A percentile compares a stretch with the other conserved stretches of the same genome.
Evolutionary conservation across 2,113 vertebrate genomes (phyloP).

Genomic region (Engraulis encrasicolus): DNA sequence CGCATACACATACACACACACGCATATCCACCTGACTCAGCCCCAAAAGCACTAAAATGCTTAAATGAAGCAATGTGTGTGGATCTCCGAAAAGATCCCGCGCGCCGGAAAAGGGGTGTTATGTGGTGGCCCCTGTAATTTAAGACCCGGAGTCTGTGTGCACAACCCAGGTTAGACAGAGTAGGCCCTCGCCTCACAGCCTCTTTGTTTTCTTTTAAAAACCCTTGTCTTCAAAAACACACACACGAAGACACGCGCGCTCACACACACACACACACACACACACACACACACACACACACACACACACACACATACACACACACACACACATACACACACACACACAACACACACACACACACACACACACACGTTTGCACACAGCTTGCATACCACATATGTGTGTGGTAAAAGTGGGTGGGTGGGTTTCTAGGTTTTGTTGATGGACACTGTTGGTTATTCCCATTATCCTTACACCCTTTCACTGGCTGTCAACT

Average conservation of each 20-base stretch:
- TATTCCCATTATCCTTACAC: too few relatives aligned
- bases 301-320: background rate
- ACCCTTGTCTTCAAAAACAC: constrained; percentile 7
- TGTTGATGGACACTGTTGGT: too few relatives aligned
- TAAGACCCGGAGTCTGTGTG: constrained; percentile 5
- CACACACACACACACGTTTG: too few relatives aligned
- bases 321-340: background rate
- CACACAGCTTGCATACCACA: too few relatives aligned
- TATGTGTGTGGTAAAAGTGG: too few relatives aligned
- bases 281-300: background rate
- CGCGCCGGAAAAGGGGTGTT: constrained; percentile 14
- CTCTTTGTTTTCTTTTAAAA: background rate
- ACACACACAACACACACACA: too few relatives aligned
- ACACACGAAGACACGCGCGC: background rate
- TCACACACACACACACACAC: background rate
- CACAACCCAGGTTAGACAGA: background rate
- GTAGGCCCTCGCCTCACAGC: background rate
- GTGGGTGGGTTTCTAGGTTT: too few relatives aligned
- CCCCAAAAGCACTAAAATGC: background rate
- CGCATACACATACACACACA: background rate
- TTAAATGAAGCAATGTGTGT: constrained; percentile 15
- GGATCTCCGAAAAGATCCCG: constrained; percentile 14
- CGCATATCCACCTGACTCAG: background rate
- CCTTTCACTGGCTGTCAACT: too few relatives aligned
- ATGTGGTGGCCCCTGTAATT: constrained; percentile 1